Evolutionary conservation across 1,140 invertebrate species (phyloP).

Genomic region (Bombyx mori): ASM3026992v2 NC_085129.1:4110501-4111000

Average conservation of each 20-base stretch:
- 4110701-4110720: conserved; percentile 1
- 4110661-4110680: conserved; percentile 8
- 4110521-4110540: conserved; percentile 5
- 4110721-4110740: conserved; percentile 83
- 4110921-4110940: no score
- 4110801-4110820: conserved; percentile 96
- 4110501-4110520: conserved; percentile 1
- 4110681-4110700: conserved; percentile 2
- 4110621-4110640: conserved; percentile 43
- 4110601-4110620: conserved; percentile 6
- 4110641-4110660: conserved; percentile 47
- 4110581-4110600: no score
- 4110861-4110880: conserved; percentile 16
- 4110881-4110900: no score
- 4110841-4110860: conserved; percentile 92
- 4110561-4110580: no score
- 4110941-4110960: no score
- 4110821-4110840: conserved; percentile 88
- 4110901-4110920: no score
- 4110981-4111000: no score
- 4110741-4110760: conserved; percentile 83
- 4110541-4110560: not conserved
- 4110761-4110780: conserved; percentile 86
- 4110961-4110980: no score
- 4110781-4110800: conserved; percentile 89